Evolutionary conservation across 2,888 invertebrate genomes (phyloP).

Genomic region (Pseudolycoriella hygida): DNA sequence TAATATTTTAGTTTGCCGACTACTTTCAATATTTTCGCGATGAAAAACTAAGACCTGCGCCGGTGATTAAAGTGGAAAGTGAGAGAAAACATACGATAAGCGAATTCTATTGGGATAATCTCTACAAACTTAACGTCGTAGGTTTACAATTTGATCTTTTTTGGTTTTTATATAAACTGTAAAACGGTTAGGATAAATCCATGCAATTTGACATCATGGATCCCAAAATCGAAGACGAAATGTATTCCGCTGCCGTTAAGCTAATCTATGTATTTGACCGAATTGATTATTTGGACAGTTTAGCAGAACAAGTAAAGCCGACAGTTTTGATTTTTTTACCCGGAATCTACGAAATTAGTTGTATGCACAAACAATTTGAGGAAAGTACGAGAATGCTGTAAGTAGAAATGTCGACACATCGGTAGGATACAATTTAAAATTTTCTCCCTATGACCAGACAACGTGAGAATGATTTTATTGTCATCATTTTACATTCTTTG

Average conservation of each 20-base stretch:
- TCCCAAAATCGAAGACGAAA: constrained; percentile 38
- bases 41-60: constrained; percentile 28
- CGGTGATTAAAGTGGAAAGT: constrained; percentile 35
- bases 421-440: background rate
- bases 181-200: no score
- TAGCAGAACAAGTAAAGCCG: constrained; percentile 20
- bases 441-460: background rate
- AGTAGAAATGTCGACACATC: background rate
- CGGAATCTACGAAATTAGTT: constrained; percentile 71
- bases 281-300: constrained; percentile 19
- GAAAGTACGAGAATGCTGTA: no score
- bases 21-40: constrained; percentile 33
- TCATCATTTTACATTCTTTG: constrained; percentile 42
- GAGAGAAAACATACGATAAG: constrained; percentile 36
- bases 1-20: constrained; percentile 35
- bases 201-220: constrained; percentile 29
- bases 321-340: constrained; percentile 82
- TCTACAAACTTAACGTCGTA: constrained; percentile 31
- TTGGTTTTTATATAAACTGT: no score
- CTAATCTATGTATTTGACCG: constrained; percentile 39
- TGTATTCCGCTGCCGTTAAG: constrained; percentile 41
- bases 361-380: constrained; percentile 31
- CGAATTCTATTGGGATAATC: constrained; percentile 41
- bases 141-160: constrained; percentile 15
- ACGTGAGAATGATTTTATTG: no score